phyloP scores from a whole-genome alignment of 2,113 vertebrate genomes.

The Pollachius pollachius region DNA sequence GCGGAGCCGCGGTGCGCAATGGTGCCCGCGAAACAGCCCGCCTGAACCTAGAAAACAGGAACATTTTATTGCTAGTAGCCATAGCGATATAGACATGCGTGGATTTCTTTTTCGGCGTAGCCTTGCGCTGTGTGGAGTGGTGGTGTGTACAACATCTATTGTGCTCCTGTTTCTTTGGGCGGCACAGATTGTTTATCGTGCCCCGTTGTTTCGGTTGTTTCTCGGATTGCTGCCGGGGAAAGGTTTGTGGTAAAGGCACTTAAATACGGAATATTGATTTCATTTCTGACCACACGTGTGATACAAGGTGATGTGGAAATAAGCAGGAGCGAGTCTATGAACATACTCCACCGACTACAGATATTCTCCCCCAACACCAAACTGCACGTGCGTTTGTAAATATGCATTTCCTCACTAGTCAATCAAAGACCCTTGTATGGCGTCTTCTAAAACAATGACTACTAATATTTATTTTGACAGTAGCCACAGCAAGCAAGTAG shows the following conservation, averaged over 20 bases:
- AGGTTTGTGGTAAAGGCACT: conserved; percentile 71
- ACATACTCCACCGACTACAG: conserved; percentile 41
- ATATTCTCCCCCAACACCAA: conserved; percentile 32
- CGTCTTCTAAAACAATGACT: conserved; percentile 29
- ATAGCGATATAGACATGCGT: conserved; percentile 57
- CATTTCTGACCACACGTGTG: conserved; percentile 5
- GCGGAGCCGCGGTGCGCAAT: conserved; percentile 6
- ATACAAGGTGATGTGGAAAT: conserved; percentile 38
- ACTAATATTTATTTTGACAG: conserved; percentile 41
- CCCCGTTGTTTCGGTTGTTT: conserved; percentile 30
- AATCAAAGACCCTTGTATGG: conserved; percentile 12
- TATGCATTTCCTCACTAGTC: conserved; percentile 32
- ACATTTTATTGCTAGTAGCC: conserved; percentile 67
- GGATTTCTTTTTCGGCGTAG: conserved; percentile 28
- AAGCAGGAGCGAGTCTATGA: conserved; percentile 29
- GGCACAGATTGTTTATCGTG: conserved; percentile 45
- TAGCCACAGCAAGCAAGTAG: conserved; percentile 44
- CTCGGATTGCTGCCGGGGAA: conserved; percentile 31
- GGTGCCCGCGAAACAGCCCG: conserved; percentile 20
- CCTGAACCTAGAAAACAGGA: background rate
- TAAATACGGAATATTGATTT: conserved; percentile 45
- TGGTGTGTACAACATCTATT: conserved; percentile 16
- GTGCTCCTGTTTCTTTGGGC: conserved; percentile 41
- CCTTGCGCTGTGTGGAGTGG: conserved; percentile 21
- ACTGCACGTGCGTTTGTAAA: conserved; percentile 49